Evolutionary conservation across 2,888 invertebrate species (phyloP).

Genomic region (Isoperla grammatica): DNA sequence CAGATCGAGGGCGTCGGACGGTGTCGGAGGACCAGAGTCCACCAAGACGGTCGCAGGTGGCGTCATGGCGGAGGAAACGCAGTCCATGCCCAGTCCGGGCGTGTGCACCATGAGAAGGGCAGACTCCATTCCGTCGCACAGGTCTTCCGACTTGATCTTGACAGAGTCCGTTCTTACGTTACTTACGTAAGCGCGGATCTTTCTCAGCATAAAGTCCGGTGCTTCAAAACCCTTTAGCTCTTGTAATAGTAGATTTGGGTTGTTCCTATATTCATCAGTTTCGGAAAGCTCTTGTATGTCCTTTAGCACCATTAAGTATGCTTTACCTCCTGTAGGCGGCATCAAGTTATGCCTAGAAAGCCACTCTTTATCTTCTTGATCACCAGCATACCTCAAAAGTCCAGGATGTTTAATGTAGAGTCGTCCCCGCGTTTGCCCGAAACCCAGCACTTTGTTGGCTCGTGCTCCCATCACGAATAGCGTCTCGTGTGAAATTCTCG

Average conservation of each 20-base stretch:
- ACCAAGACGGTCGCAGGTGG: slow-evolving; percentile 40
- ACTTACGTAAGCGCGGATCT: slow-evolving; percentile 63
- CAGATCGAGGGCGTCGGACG: slow-evolving; percentile 41
- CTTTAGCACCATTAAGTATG: slow-evolving; percentile 70
- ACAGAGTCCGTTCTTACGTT: slow-evolving; percentile 40
- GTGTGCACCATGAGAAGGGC: slow-evolving; percentile 23
- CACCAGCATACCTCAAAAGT: slow-evolving; percentile 69
- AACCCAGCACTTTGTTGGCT: slow-evolving; percentile 65
- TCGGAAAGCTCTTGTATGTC: slow-evolving; percentile 70
- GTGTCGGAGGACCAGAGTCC: slow-evolving; percentile 40
- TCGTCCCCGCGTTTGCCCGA: slow-evolving; percentile 68
- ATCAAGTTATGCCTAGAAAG: slow-evolving; percentile 67
- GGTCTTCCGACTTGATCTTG: slow-evolving; percentile 17
- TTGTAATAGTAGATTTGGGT: slow-evolving; percentile 56
- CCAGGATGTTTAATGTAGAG: slow-evolving; percentile 73
- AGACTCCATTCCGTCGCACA: slow-evolving; percentile 20
- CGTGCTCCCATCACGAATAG: slow-evolving; percentile 71
- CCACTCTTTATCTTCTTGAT: slow-evolving; percentile 77
- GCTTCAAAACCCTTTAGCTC: slow-evolving; percentile 71
- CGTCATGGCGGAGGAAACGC: slow-evolving; percentile 33
- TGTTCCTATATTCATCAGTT: slow-evolving; percentile 65
- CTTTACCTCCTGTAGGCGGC: slow-evolving; percentile 72
- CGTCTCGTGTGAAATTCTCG: slow-evolving; percentile 63
- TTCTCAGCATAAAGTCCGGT: slow-evolving; percentile 66
- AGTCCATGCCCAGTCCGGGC: slow-evolving; percentile 31